Evolutionary conservation across 2,113 vertebrate species (phyloP).

Genomic region (Egretta garzetta): DNA sequence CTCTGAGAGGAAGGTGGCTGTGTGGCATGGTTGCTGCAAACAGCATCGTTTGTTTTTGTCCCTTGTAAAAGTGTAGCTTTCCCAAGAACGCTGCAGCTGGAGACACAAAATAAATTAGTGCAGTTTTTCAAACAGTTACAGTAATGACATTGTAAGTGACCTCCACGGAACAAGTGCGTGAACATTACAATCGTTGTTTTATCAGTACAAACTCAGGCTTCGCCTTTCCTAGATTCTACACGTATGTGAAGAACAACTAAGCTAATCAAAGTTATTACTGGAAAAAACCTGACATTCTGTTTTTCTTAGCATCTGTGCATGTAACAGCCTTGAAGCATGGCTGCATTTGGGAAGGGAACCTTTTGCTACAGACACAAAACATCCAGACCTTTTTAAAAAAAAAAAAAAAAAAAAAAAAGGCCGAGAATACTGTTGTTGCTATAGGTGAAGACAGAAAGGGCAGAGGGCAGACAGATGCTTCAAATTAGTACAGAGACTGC

Average conservation of each 20-base stretch:
- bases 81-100: constrained; percentile 63
- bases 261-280: background rate
- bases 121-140: background rate
- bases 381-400: background rate
- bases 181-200: background rate
- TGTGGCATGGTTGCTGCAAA: constrained; percentile 38
- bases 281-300: background rate
- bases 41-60: background rate
- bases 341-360: background rate
- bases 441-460: background rate
- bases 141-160: background rate
- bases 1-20: background rate
- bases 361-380: background rate
- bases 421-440: background rate
- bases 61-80: background rate
- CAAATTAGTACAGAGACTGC: background rate
- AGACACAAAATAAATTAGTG: background rate
- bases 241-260: background rate
- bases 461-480: background rate
- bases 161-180: background rate
- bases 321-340: background rate
- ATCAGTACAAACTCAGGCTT: background rate
- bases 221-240: background rate
- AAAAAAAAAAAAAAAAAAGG: too few relatives aligned
- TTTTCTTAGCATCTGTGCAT: background rate